Percentiles rank a stretch among this genome's conserved stretches.
Evolutionary conservation across 2,113 vertebrate species (phyloP).

Genomic region (Nibea coibor): DNA sequence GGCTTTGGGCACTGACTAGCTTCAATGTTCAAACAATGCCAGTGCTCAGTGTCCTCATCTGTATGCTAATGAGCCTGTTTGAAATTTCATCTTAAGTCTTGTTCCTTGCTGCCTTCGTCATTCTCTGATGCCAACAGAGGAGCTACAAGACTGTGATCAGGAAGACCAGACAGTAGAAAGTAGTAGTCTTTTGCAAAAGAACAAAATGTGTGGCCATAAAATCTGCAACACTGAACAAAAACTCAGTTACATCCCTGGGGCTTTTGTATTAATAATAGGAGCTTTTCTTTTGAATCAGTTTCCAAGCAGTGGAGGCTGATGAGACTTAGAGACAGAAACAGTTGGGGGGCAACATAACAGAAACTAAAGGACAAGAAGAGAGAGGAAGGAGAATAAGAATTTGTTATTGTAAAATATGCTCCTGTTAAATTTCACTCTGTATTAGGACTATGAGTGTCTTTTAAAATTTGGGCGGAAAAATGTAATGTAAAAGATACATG

Average conservation of each 20-base stretch:
- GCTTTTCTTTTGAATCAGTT: constrained; percentile 36
- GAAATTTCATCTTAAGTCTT: constrained; percentile 59
- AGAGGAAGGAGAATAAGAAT: constrained; percentile 5
- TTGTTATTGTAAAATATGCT: not conserved
- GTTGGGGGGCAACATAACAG: constrained; percentile 15
- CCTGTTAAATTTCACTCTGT: not conserved
- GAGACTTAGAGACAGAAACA: constrained; percentile 1
- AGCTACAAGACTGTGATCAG: constrained; percentile 39
- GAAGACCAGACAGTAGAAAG: not conserved
- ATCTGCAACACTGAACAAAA: constrained; percentile 20
- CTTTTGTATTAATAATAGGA: constrained; percentile 36
- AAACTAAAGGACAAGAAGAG: constrained; percentile 25
- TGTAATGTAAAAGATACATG: not conserved
- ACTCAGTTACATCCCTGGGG: constrained; percentile 16
- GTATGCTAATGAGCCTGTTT: constrained; percentile 64
- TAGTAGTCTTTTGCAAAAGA: constrained; percentile 17
- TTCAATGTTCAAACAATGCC: constrained; percentile 55
- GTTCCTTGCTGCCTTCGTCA: constrained; percentile 11
- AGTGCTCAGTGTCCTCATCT: constrained; percentile 49
- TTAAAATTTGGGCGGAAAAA: not conserved
- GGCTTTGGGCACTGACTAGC: constrained; percentile 44
- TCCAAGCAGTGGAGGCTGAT: constrained; percentile 27
- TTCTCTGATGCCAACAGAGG: constrained; percentile 38
- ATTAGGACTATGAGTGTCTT: not conserved
- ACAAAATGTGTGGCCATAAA: constrained; percentile 19